Evolutionary conservation across 2,113 vertebrate species (phyloP), one percentile per base, ranked within the genome.

Genomic region (Saimiri boliviensis): DNA sequence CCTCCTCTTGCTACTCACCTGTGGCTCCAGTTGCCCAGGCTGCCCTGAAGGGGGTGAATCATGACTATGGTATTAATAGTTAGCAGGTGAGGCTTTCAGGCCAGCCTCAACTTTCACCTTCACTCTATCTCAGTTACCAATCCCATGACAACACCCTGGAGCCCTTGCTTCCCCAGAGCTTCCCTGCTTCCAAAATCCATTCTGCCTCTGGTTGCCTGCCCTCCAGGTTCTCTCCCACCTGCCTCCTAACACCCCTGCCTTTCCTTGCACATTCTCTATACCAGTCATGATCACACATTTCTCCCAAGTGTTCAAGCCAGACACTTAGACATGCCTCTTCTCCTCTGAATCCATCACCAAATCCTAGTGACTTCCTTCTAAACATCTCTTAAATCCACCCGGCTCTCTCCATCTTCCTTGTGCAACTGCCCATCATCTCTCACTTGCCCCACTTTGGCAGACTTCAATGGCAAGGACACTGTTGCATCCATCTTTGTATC

Each of bases 261-360:
- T 92, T 54, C 17, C 80, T 70, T n/a, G 32, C 58, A 42, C 37
- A 87, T 81, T 89, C 76, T 84, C 25, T 54, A 0, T 87, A 40
- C 71, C n/a, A 45, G 11, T 11, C 73, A 49, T 14, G 32, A 30
- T 70, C 40, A 40, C 30, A n/a, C 1, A 14, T 63, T 58, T 89
- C 40, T 76, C 68, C 32, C 40, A 79, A 40, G 63, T 60, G 25
- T 27, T 40, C 30, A 77, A 87, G 47, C 74, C 42, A 54, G 60
- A 89, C 52, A 35, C 42, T 32, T 71, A 79, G 6, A 52, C 80
- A 32, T 63, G 16, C 2, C 40, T 68, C 13, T 74, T 95, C 21
- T 93, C 49, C 54, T 14, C 45, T 60, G 40, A 47, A 86, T 40
- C 96, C 13, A 70, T 58, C 40, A 45, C 60, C 40, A 94, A 89